Conservation (phyloP, 2,888 invertebrate genomes). For the Clusia tigrina region DNA sequence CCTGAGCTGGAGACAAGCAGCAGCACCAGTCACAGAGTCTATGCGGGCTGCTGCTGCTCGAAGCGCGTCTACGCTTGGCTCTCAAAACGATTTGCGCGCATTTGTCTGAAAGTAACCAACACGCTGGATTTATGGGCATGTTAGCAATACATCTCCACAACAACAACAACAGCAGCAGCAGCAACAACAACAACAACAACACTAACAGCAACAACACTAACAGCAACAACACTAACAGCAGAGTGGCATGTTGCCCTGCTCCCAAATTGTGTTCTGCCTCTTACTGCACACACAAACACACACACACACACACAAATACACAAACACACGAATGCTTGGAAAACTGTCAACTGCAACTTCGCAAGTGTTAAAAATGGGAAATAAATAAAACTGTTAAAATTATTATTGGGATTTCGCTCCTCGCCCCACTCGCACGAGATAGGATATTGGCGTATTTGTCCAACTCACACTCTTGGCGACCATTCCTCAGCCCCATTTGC, state of each 20-base stretch:
- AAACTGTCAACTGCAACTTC: background rate
- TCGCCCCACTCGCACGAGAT: background rate
- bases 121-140: background rate
- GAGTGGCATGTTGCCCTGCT: too few species aligned
- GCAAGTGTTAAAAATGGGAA: background rate
- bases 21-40: too few species aligned
- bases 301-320: background rate
- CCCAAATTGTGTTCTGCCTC: too few species aligned
- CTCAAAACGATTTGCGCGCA: background rate
- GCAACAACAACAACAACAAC: background rate
- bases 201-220: slow-evolving; percentile 29
- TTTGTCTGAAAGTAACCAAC: background rate
- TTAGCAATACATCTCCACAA: background rate
- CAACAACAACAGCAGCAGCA: background rate
- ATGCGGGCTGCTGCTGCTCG: too few species aligned
- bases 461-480: too few species aligned
- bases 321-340: background rate
- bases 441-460: too few species aligned
- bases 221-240: background rate
- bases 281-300: slow-evolving; percentile 10
- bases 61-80: background rate
- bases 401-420: background rate
- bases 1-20: background rate
- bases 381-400: background rate
- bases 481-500: too few species aligned